phyloP scores from a whole-genome alignment of 2,888 invertebrate species.

The Limnephilus rhombicus region DNA sequence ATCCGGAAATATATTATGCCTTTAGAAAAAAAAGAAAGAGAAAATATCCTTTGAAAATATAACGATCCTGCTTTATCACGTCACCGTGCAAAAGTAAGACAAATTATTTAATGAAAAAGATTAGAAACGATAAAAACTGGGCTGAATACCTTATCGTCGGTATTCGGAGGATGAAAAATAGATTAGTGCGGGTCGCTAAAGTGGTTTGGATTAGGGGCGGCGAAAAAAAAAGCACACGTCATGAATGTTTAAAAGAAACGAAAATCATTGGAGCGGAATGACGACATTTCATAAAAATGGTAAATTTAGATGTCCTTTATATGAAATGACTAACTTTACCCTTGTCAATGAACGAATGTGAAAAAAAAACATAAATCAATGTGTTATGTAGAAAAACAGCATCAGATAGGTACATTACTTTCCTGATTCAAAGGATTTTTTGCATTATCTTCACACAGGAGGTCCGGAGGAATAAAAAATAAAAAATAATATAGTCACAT shows the following conservation, averaged over 20 bases:
- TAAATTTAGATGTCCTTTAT: neutral
- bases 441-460: no score
- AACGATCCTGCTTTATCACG: neutral
- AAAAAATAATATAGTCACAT: no score
- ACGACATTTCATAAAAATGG: neutral
- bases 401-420: no score
- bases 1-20: no score
- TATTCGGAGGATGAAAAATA: conserved; percentile 1
- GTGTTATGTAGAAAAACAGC: neutral
- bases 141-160: neutral
- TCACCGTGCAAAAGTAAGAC: neutral
- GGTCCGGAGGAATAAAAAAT: no score
- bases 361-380: neutral
- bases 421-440: no score
- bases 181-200: neutral
- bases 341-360: neutral
- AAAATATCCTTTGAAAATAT: neutral
- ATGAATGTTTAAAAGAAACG: neutral
- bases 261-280: neutral
- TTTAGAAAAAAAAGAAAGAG: neutral
- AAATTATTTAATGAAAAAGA: neutral
- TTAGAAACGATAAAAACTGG: neutral
- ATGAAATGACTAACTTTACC: neutral
- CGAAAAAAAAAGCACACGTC: neutral
- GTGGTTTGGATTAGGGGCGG: neutral